Evolutionary conservation across 1,140 invertebrate genomes (phyloP), one percentile per base, ranked within the genome.

Genomic region (Catajapyx aquilonaris): DNA sequence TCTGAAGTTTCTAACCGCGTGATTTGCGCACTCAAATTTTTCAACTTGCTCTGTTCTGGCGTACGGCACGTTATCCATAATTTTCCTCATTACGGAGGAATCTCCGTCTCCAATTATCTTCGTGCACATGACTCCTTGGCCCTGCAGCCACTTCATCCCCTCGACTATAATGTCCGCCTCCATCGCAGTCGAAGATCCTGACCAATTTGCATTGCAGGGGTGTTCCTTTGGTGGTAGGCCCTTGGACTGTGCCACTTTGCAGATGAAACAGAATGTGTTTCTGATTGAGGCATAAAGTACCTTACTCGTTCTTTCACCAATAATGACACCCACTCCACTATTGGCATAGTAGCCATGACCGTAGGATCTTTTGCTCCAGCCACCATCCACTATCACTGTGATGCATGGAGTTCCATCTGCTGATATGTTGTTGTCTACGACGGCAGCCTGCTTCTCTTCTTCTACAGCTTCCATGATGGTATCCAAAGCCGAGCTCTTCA

Each of bases 51-150:
- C 34, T 9, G 45, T 41, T 25, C 36, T 9, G 7, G 13, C 37
- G 35, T 59, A 56, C 3, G 51, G 48, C 18, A 46, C 44, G n/a
- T 34, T 34, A 34, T 52, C 40, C 19, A 40, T 2, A 13, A 61
- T 50, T 37, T 44, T 48, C 4, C 44, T 41, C 36, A 50, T 54
- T 2, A 56, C 53, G 28, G 44, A 56, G 10, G 51, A 53, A 39
- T 63, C 61, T 7, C 57, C 56, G 47, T 63, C 60, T 3, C 43
- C 54, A 41, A 63, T 53, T 1, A 62, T 19, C 11, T 33, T 37
- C 30, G 39, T 44, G 40, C 60, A 60, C 18, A 54, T 52, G 2
- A 61, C 2, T 2, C 49, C 45, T 47, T 62, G 44, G 41, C 48
- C 49, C 31, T 49, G 37, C 7, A 56, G 33, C 36, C 52, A 7